Conservation (phyloP, 1,140 invertebrate species). For the Conus ventricosus region DNA sequence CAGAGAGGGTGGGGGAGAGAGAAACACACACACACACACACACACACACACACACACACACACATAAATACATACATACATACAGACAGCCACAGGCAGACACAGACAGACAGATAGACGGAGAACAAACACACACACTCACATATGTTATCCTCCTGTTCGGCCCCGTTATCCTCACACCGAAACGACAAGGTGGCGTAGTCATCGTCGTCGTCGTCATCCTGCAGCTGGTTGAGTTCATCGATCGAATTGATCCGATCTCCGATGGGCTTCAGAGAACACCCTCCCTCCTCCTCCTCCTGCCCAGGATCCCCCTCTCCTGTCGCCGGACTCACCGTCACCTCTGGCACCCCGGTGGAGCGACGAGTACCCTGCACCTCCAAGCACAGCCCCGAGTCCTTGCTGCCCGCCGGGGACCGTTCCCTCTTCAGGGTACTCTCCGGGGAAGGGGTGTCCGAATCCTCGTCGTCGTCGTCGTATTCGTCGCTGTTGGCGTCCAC, state of each 20-base stretch:
- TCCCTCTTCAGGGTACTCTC: neutral
- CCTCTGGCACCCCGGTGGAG: neutral
- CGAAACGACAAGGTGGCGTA: neutral
- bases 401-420: neutral
- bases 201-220: neutral
- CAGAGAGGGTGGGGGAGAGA: too few species aligned
- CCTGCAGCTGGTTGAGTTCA: constrained; percentile 5
- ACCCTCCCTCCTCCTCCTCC: neutral
- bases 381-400: constrained; percentile 20
- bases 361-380: neutral
- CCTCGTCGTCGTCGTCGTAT: constrained; percentile 2
- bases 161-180: neutral
- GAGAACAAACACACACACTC: neutral
- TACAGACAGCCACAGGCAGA: constrained; percentile 13
- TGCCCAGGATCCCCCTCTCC: neutral
- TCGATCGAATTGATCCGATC: constrained; percentile 13
- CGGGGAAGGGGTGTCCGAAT: neutral
- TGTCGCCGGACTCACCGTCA: neutral
- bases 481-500: neutral
- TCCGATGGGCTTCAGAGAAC: neutral
- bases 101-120: constrained; percentile 6
- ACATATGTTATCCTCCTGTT: constrained; percentile 12
- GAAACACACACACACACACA: neutral
- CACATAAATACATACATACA: neutral
- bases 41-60: neutral